Evolutionary conservation across 2,888 invertebrate species (phyloP).

Genomic region (Hofmannophila pseudospretella): DNA sequence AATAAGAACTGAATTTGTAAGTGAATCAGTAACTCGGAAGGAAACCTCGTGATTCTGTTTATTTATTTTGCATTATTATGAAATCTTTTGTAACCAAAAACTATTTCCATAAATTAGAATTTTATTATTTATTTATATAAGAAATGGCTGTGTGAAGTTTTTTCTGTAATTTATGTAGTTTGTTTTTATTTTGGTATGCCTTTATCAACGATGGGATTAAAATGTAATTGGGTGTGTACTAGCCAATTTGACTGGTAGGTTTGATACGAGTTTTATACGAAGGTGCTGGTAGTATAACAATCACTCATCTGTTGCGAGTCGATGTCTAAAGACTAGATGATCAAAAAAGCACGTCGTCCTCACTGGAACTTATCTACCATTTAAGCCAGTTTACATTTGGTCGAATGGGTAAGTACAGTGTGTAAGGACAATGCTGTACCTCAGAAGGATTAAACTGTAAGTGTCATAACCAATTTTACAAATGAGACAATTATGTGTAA

Average conservation of each 20-base stretch:
- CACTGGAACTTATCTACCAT: too few relatives aligned
- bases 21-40: conserved; percentile 24
- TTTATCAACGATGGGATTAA: conserved; percentile 13
- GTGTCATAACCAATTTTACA: too few relatives aligned
- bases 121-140: conserved; percentile 65
- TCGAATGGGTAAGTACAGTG: too few relatives aligned
- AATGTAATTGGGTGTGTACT: conserved; percentile 9
- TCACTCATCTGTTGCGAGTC: too few relatives aligned
- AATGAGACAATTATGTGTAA: too few relatives aligned
- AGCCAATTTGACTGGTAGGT: conserved; percentile 14
- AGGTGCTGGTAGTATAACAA: conserved; percentile 56
- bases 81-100: conserved; percentile 62
- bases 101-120: conserved; percentile 54
- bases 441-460: too few relatives aligned
- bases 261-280: conserved; percentile 38
- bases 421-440: too few relatives aligned
- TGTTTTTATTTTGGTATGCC: conserved; percentile 34
- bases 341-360: too few relatives aligned
- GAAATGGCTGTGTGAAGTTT: conserved; percentile 73
- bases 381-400: too few relatives aligned
- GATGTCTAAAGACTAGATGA: too few relatives aligned
- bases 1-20: conserved; percentile 28
- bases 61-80: conserved; percentile 50
- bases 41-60: conserved; percentile 37
- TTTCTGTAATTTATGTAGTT: conserved; percentile 61